A percentile compares a stretch with the other conserved stretches of the same genome.
Evolutionary conservation across 2,888 invertebrate species (phyloP).

Genomic region (Calliopum simillimum): DNA sequence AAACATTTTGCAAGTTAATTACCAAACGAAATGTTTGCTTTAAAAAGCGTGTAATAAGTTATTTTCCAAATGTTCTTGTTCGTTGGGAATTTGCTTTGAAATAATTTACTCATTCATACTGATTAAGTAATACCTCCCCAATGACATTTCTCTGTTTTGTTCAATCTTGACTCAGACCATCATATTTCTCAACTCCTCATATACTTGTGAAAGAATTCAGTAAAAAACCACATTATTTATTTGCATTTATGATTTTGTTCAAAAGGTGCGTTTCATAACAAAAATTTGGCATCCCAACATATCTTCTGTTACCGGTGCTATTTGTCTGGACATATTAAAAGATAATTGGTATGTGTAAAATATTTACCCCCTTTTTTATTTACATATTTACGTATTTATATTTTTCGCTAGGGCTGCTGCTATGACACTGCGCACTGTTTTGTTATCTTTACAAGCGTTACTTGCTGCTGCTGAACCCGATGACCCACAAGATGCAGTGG

Average conservation of each 20-base stretch:
- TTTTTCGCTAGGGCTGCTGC: conserved; percentile 87
- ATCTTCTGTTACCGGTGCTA: conserved; percentile 97
- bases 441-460: conserved; percentile 95
- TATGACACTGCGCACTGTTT: conserved; percentile 95
- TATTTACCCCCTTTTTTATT: not conserved
- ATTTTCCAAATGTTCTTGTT: no score
- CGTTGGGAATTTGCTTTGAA: no score
- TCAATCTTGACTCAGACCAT: no score
- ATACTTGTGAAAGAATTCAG: no score
- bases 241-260: not conserved
- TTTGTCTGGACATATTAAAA: conserved; percentile 98
- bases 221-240: not conserved
- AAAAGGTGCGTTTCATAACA: conserved; percentile 93
- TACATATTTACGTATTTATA: not conserved
- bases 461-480: conserved; percentile 92
- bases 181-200: no score
- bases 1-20: no score
- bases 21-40: no score
- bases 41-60: no score
- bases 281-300: conserved; percentile 99
- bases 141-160: no score
- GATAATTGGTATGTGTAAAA: conserved; percentile 77
- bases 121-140: no score
- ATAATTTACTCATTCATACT: no score
- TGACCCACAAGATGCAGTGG: conserved; percentile 96